Evolutionary conservation across 2,888 invertebrate species (phyloP).

Genomic region (Temnothorax rugatulus): DNA sequence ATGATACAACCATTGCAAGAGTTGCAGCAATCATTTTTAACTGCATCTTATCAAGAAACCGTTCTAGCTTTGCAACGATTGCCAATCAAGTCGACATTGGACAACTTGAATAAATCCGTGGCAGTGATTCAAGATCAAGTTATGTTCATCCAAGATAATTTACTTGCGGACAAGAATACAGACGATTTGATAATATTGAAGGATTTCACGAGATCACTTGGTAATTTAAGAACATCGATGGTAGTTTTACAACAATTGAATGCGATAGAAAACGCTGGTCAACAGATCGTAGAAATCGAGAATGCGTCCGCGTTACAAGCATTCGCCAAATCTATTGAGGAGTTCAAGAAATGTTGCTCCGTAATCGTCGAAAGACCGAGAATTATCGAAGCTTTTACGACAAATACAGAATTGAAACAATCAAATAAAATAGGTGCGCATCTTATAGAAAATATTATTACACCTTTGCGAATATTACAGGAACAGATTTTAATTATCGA

Average conservation of each 20-base stretch:
- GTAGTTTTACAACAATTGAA: constrained; percentile 69
- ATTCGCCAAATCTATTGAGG: constrained; percentile 79
- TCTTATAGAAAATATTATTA: constrained; percentile 59
- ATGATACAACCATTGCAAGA: constrained; percentile 65
- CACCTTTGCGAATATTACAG: constrained; percentile 63
- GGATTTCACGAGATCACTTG: constrained; percentile 69
- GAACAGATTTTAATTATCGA: constrained; percentile 71
- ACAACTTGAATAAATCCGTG: constrained; percentile 62
- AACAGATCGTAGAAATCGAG: constrained; percentile 72
- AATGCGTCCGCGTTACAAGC: constrained; percentile 76
- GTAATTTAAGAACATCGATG: constrained; percentile 68
- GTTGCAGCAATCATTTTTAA: constrained; percentile 60
- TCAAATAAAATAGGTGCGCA: constrained; percentile 35
- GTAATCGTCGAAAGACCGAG: constrained; percentile 59
- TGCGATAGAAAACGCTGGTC: constrained; percentile 68
- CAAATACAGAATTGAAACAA: neutral
- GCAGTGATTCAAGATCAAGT: constrained; percentile 62
- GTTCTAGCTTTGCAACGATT: constrained; percentile 57
- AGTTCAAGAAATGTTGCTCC: constrained; percentile 77
- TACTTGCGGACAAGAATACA: constrained; percentile 20
- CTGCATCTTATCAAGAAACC: constrained; percentile 50
- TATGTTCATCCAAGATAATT: constrained; percentile 14
- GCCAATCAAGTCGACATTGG: constrained; percentile 58
- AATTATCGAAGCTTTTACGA: constrained; percentile 57
- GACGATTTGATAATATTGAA: constrained; percentile 48